Conservation (phyloP, 2,797 vertebrate genomes). For the Florisuga fusca region DNA sequence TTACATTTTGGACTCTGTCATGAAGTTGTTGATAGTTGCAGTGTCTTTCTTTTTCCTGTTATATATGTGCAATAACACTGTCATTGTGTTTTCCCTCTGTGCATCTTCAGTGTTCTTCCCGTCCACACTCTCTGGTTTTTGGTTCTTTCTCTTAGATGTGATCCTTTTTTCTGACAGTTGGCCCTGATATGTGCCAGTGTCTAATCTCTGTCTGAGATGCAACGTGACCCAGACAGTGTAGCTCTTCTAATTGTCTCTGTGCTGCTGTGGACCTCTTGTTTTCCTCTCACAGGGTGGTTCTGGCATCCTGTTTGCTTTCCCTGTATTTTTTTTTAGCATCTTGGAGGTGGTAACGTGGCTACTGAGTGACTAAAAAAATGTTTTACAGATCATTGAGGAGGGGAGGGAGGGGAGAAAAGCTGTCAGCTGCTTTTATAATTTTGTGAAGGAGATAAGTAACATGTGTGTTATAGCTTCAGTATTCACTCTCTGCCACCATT, state of each 20-base stretch:
- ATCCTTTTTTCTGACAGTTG: background rate
- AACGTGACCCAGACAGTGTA: background rate
- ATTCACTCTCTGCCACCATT: background rate
- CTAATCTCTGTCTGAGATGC: background rate
- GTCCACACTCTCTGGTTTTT: background rate
- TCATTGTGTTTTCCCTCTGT: background rate
- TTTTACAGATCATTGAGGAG: background rate
- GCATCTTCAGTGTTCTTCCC: background rate
- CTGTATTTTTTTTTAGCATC: background rate
- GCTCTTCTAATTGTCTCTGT: background rate
- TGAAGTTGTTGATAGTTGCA: background rate
- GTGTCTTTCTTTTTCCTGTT: background rate
- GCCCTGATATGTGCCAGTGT: background rate
- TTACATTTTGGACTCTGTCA: background rate
- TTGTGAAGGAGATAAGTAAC: constrained; percentile 57
- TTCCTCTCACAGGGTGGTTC: background rate
- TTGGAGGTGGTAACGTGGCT: background rate
- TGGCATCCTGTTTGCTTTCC: background rate
- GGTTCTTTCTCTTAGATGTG: background rate
- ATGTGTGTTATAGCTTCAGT: constrained; percentile 16
- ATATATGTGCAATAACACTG: rapidly evolving
- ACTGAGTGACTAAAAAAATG: background rate
- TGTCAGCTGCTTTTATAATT: background rate
- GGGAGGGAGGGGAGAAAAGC: background rate
- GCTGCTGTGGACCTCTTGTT: background rate